Evolutionary conservation across 30 jellyfish, hydroid and myxozoan genomes (phyloP).

Genomic region (Chrysaora quinquecirrha): DNA sequence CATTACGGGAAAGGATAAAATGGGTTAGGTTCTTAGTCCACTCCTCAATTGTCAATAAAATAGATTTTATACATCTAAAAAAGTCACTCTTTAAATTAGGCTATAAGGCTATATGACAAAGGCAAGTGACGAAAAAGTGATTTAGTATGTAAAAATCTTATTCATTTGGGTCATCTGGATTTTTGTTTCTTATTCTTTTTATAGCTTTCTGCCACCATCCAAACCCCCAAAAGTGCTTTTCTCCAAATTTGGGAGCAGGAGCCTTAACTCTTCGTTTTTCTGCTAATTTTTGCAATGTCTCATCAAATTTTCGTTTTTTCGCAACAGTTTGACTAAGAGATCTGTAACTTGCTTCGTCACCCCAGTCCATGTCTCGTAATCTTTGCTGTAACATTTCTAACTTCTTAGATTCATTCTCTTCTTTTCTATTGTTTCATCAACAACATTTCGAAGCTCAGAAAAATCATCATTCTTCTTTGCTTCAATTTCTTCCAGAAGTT

Average conservation of each 20-base stretch:
- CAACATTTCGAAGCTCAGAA: constrained; percentile 25
- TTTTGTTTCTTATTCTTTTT: constrained; percentile 35
- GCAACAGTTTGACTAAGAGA: constrained; percentile 76
- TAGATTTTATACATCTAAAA: no score
- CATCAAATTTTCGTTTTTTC: constrained; percentile 20
- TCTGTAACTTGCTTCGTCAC: constrained; percentile 87
- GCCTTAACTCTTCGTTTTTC: constrained; percentile 30
- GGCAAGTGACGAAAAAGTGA: no score
- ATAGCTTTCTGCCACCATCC: constrained; percentile 93
- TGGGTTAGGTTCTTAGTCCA: no score
- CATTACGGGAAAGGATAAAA: no score
- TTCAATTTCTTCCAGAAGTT: constrained; percentile 53
- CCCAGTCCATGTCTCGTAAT: constrained; percentile 84
- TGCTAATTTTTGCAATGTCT: constrained; percentile 25
- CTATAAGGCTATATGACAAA: no score
- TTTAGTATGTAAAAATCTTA: no score
- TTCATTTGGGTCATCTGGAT: constrained; percentile 15
- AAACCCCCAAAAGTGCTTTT: constrained; percentile 91
- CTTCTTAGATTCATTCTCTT: constrained; percentile 25
- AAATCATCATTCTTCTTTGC: constrained; percentile 28
- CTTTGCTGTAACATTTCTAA: constrained; percentile 7
- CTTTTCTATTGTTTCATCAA: constrained; percentile 20
- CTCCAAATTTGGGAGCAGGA: constrained; percentile 75
- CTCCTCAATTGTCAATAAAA: no score
- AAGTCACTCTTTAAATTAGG: no score